Percentiles rank a stretch among this genome's conserved stretches.
Evolutionary conservation across 2,888 invertebrate genomes (phyloP).

Genomic region (Germaria angustata): DNA sequence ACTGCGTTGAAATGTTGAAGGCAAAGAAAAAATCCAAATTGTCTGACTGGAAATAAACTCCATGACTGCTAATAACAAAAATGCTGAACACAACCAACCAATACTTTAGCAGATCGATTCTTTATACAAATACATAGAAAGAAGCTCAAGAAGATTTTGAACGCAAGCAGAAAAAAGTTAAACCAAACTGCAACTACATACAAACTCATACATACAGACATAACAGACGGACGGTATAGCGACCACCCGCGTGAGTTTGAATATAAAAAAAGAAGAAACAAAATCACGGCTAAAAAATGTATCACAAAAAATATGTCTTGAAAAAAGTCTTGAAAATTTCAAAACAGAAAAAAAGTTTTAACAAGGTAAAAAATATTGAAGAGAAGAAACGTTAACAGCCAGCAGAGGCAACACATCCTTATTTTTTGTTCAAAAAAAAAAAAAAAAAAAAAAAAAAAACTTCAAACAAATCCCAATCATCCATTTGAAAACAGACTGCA

Average conservation of each 20-base stretch:
- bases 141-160: constrained; percentile 27
- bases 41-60: constrained; percentile 62
- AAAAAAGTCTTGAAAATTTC: constrained; percentile 12
- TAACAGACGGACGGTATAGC: constrained; percentile 44
- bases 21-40: constrained; percentile 48
- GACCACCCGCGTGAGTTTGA: constrained; percentile 65
- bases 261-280: constrained; percentile 9
- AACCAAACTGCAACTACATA: neutral
- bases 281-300: constrained; percentile 54
- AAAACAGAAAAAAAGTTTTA: constrained; percentile 35
- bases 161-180: constrained; percentile 2
- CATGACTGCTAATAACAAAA: constrained; percentile 23
- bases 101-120: constrained; percentile 10
- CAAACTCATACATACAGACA: neutral
- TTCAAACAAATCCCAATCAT: constrained; percentile 16
- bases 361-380: constrained; percentile 42
- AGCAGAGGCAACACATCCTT: constrained; percentile 39
- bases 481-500: constrained; percentile 33
- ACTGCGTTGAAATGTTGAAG: constrained; percentile 5
- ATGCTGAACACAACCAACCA: constrained; percentile 11
- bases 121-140: constrained; percentile 17
- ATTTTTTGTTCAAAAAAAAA: neutral
- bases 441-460: neutral
- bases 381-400: constrained; percentile 19
- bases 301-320: constrained; percentile 23